Conservation (phyloP, 2,797 vertebrate genomes). For the Masticophis lateralis region DNA sequence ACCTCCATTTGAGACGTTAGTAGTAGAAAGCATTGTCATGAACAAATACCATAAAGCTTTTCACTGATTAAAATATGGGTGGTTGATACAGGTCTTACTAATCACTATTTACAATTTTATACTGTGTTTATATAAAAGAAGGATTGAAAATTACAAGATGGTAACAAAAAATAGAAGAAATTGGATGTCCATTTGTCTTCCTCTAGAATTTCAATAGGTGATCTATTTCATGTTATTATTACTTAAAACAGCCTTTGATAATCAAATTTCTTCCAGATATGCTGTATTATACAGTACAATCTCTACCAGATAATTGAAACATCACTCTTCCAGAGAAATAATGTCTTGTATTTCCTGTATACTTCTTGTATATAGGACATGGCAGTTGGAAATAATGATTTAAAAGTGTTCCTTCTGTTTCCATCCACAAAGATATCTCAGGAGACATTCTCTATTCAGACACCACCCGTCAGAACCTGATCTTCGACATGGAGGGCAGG, state of each 20-base stretch:
- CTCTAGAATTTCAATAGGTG: neutral
- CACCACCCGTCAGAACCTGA: slow-evolving; percentile 77
- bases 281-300: neutral
- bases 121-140: neutral
- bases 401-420: neutral
- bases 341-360: neutral
- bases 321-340: neutral
- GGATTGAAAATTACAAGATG: neutral
- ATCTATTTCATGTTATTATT: neutral
- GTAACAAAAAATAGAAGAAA: neutral
- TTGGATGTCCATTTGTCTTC: neutral
- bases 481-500: slow-evolving; percentile 87
- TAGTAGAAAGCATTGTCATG: neutral
- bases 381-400: slow-evolving; percentile 12
- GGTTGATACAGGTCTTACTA: neutral
- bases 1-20: neutral
- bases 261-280: neutral
- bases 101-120: neutral
- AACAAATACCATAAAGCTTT: neutral
- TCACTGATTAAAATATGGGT: neutral
- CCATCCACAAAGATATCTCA: slow-evolving; percentile 71
- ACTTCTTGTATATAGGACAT: neutral
- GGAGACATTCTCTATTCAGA: slow-evolving; percentile 84
- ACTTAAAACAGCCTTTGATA: slow-evolving; percentile 1
- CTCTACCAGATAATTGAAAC: neutral